These are phyloP conservation scores for Craseonycteris thonglongyai DNA, from an alignment of 2,113 vertebrate species.

Conservation along the genomic window DNA sequence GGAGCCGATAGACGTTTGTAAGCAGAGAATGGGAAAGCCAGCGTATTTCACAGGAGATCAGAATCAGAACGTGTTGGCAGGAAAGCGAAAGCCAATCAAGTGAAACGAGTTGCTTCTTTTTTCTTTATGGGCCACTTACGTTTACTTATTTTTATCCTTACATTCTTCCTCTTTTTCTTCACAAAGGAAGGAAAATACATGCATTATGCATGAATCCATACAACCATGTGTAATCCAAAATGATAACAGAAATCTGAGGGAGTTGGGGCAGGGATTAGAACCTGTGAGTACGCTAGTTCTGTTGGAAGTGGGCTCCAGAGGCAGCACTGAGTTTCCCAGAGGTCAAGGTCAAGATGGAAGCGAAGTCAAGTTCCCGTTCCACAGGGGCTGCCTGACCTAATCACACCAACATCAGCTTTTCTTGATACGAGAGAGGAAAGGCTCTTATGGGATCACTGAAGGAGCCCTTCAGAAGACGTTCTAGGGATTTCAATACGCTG, in stretches of 20 bases:
- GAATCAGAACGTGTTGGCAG: neutral
- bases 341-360: neutral
- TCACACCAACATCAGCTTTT: neutral
- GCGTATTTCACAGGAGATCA: neutral
- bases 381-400: accelerated
- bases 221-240: neutral
- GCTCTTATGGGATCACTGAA: neutral
- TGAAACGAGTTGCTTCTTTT: neutral
- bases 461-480: neutral
- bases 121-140: neutral
- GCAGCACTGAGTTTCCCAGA: neutral
- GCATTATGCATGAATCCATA: neutral
- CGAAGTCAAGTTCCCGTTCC: neutral
- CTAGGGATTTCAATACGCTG: neutral
- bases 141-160: neutral
- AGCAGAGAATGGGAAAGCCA: neutral
- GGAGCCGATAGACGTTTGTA: neutral
- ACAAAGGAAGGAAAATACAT: neutral
- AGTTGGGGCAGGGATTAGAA: neutral
- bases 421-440: neutral
- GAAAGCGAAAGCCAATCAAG: neutral
- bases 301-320: neutral
- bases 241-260: neutral
- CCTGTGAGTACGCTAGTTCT: neutral
- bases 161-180: no score